A percentile compares a stretch with the other conserved stretches of the same genome.
Evolutionary conservation across 2,888 invertebrate genomes (phyloP).

Genomic region (Galerucella pusilla): DNA sequence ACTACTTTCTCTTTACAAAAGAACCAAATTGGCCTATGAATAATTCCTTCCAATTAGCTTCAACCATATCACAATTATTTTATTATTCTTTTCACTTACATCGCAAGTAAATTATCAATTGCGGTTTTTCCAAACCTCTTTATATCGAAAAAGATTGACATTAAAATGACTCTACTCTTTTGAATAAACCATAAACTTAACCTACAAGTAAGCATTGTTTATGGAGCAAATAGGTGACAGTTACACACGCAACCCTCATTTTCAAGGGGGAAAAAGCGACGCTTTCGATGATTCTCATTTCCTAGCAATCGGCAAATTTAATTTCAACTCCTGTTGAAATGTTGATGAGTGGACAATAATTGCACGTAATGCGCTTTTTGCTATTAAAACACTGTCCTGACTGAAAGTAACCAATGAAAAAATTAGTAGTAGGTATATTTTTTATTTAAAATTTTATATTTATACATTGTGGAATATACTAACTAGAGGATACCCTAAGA

Average conservation of each 20-base stretch:
- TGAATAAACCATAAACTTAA: slow-evolving; percentile 46
- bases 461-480: too few relatives aligned
- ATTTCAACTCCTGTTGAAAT: slow-evolving; percentile 6
- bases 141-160: slow-evolving; percentile 31
- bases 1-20: not conserved
- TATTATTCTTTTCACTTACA: slow-evolving; percentile 8
- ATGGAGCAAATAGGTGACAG: slow-evolving; percentile 49
- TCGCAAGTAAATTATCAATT: slow-evolving; percentile 5
- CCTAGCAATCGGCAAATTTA: not conserved
- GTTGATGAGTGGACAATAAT: not conserved
- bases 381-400: too few relatives aligned
- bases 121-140: slow-evolving; percentile 26
- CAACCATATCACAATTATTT: not conserved
- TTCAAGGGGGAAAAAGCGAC: slow-evolving; percentile 37
- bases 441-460: too few relatives aligned
- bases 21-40: not conserved
- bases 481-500: too few relatives aligned
- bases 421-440: too few relatives aligned
- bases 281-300: slow-evolving; percentile 33
- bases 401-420: too few relatives aligned
- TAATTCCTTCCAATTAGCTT: not conserved
- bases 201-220: slow-evolving; percentile 45
- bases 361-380: too few relatives aligned
- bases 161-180: slow-evolving; percentile 30
- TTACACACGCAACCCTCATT: slow-evolving; percentile 49